Percentiles rank a stretch among this genome's conserved stretches.
Conservation (phyloP, 2,888 invertebrate species). For the Caenorhabditis sinica region DNA sequence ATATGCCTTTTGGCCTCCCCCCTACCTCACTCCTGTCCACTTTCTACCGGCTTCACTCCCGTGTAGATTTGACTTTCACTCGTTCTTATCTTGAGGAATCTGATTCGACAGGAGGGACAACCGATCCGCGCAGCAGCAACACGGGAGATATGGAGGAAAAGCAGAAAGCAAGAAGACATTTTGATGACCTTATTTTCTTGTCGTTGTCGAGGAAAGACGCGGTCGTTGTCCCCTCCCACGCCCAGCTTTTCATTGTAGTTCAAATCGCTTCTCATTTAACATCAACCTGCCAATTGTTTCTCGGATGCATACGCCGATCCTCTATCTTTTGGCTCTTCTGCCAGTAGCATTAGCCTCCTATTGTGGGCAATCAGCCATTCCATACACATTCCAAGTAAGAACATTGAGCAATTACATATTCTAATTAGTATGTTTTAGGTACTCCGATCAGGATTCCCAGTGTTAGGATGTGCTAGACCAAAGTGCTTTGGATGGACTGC, state of each 20-base stretch:
- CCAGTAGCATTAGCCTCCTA: slow-evolving; percentile 69
- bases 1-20: slow-evolving; percentile 35
- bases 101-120: slow-evolving; percentile 39
- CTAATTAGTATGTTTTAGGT: slow-evolving; percentile 48
- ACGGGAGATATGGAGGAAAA: slow-evolving; percentile 63
- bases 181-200: slow-evolving; percentile 70
- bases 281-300: slow-evolving; percentile 53
- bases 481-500: slow-evolving; percentile 75
- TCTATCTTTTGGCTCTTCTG: slow-evolving; percentile 37
- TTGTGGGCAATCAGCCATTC: slow-evolving; percentile 77
- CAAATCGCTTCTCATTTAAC: slow-evolving; percentile 51
- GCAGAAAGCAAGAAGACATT: slow-evolving; percentile 52
- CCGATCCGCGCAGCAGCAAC: slow-evolving; percentile 55
- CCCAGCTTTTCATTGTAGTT: slow-evolving; percentile 59
- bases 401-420: not conserved
- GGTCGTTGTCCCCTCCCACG: slow-evolving; percentile 54
- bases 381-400: slow-evolving; percentile 77
- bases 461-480: slow-evolving; percentile 76
- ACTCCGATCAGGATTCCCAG: slow-evolving; percentile 74
- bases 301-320: slow-evolving; percentile 51
- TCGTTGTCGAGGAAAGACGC: slow-evolving; percentile 57
- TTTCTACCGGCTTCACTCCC: slow-evolving; percentile 21
- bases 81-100: slow-evolving; percentile 62
- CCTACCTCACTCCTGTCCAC: not conserved
- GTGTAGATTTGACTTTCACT: slow-evolving; percentile 59